Conservation (phyloP, 1,140 invertebrate species). For the Polyergus mexicanus region DNA sequence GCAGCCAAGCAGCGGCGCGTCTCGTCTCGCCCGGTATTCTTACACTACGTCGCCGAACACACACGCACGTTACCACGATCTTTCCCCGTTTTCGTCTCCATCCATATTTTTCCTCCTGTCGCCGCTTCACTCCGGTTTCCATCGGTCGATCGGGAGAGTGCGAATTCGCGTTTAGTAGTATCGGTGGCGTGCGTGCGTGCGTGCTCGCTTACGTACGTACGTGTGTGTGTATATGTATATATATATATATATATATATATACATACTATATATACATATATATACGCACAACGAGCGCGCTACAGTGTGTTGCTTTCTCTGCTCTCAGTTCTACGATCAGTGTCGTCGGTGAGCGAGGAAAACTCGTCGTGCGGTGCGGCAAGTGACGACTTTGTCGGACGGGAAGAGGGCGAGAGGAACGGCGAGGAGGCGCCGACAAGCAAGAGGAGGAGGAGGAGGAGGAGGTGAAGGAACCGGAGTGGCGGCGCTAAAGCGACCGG, state of each 20-base stretch:
- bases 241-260: too few species aligned
- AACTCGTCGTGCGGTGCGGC: constrained; percentile 51
- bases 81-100: constrained; percentile 10
- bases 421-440: constrained; percentile 54
- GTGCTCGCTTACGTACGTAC: not conserved
- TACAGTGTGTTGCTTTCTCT: constrained; percentile 65
- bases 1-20: constrained; percentile 22
- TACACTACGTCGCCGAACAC: constrained; percentile 47
- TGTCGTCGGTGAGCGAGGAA: constrained; percentile 63
- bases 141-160: constrained; percentile 65
- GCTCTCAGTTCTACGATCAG: constrained; percentile 57
- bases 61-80: constrained; percentile 13
- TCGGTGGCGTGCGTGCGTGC: constrained; percentile 43
- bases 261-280: too few species aligned
- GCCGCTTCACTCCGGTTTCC: constrained; percentile 52
- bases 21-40: constrained; percentile 67
- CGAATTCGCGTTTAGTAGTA: constrained; percentile 69
- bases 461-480: constrained; percentile 63
- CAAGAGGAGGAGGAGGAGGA: constrained; percentile 12
- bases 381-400: constrained; percentile 52
- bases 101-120: constrained; percentile 60
- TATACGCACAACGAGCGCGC: constrained; percentile 16
- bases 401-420: constrained; percentile 53
- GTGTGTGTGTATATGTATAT: not conserved
- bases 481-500: constrained; percentile 62